Base-by-base conservation (phyloP, 1,140 invertebrate genomes). In the Drosophila yakuba region DNA sequence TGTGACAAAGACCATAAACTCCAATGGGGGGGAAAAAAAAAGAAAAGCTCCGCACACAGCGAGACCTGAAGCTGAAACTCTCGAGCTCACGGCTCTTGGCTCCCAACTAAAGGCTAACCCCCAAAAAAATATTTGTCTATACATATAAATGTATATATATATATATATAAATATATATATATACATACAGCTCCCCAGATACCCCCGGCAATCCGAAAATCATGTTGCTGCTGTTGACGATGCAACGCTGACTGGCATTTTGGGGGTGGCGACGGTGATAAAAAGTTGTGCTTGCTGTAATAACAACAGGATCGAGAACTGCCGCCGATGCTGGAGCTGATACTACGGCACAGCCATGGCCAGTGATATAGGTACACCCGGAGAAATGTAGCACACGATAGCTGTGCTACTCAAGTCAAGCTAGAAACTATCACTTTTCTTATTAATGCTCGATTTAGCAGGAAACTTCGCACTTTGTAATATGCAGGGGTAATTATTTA, bases 281-380 rank as follows among this genome's bases (percentile, higher is more conserved):
- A 86, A 85, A 86, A 86, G 82, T 86, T 86, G 82, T 72, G 83
- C 82, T 86, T 81, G 82, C 78, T 88, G 82, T 86, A 82, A 85
- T 85, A 86, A 86, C 69, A 85, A 81, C 73, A 85, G 82, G 82
- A 61, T 72, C 74, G 76, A 57, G 64, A 80, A 69, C 63, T 47
- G 67, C 50, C 50, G 59, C 48, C 43, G 43, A 59, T 59, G 56
- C 4, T 54, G 32, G 51, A 54, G 51, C 39, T 35, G 55, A 67
- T 64, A 28, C 59, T 35, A 17, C n/a, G 12, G 59, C 5, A 63
- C 44, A 64, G 39, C 41, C 41, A 32, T 10, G 23, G 25, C 55
- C 41, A 58, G 17, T 12, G 41, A 12, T 20, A 20, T 44, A 28
- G 41, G 4, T 44, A 32, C 50, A 52, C 50, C 15, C 4, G 5